These are phyloP conservation scores for Desmodus rotundus DNA, from an alignment of 2,113 vertebrate species.

Conservation along the genomic window DNA sequence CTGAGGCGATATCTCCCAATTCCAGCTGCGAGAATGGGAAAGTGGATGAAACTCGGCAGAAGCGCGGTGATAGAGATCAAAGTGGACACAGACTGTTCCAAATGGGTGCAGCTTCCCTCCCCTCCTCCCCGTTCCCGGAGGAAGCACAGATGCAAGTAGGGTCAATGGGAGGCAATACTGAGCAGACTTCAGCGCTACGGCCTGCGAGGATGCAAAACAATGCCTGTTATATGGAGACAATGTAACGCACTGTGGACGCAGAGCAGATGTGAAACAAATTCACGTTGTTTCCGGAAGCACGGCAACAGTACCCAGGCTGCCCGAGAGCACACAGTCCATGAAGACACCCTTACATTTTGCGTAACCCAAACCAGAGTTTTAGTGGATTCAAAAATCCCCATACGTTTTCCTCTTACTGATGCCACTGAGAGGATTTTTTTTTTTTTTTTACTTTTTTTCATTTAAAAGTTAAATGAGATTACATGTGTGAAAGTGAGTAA, in stretches of 20 bases:
- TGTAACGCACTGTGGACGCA: conserved; percentile 18
- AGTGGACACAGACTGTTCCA: neutral
- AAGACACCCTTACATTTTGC: conserved; percentile 14
- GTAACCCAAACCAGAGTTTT: neutral
- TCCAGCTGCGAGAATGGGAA: neutral
- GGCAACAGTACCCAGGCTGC: neutral
- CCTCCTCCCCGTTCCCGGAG: neutral
- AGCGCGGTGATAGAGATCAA: conserved; percentile 31
- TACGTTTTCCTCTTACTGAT: neutral
- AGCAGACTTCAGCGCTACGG: conserved; percentile 15
- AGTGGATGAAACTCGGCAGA: neutral
- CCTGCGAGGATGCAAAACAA: conserved; percentile 46
- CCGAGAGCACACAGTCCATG: neutral
- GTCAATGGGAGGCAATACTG: neutral
- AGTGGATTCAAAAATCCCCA: conserved; percentile 1
- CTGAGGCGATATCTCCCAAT: neutral
- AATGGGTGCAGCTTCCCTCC: neutral
- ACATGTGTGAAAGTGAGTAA: neutral
- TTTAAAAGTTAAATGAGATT: conserved; percentile 38
- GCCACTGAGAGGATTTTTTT: neutral
- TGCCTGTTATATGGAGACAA: conserved; percentile 39
- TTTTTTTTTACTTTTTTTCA: neutral
- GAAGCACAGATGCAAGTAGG: conserved; percentile 3
- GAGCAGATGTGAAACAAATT: conserved; percentile 51
- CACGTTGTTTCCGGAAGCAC: conserved; percentile 40